Base-by-base conservation (phyloP, 2,797 vertebrate genomes). In the Pteropus rufus region DNA sequence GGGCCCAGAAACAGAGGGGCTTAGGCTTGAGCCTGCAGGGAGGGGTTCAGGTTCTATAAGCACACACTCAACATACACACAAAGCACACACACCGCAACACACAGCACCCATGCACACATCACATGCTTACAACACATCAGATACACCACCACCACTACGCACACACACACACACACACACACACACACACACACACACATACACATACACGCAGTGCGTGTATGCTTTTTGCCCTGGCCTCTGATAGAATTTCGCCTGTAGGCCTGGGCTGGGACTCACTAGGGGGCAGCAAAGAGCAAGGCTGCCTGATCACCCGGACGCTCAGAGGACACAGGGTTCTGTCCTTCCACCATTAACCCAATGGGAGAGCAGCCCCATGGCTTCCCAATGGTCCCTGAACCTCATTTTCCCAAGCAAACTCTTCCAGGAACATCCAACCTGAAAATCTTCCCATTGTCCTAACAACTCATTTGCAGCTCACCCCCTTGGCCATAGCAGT, bases 221-320 rank as follows among this genome's bases (percentile, higher is more conserved):
- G 49, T 16, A 5, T 49, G 49, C 49, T 49, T 34, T 82, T 60
- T 54, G 49, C 58, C 70, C 49, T 6, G 21, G 46, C 7, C n/a
- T 92, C 90, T 62, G 41, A 15, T 76, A n/a, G 88, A 89, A 72
- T 87, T 39, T 94, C 60, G 54, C 65, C 9, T 10, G 36, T 3
- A 82, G 67, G 19, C 18, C 3, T 39, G 29, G 36, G 9, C 41
- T 23, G n/a, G 15, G 16, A 5, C 23, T 69, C 84, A 70, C 84
- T 54, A 82, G 88, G 81, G 65, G 69, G 73, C 39, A 54, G 54
- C 91, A 91, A 52, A 72, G 54, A 72, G 62, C 79, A 69, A 29
- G 14, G n/a, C 58, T 12, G 3, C 10, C 24, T 0, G 9, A 41
- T 87, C 14, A 34, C 46, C 39, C 49, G 52, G 34, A 60, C 14